Evolutionary conservation across 2,888 invertebrate genomes (phyloP).

Genomic region (Chironomus riparius): DNA sequence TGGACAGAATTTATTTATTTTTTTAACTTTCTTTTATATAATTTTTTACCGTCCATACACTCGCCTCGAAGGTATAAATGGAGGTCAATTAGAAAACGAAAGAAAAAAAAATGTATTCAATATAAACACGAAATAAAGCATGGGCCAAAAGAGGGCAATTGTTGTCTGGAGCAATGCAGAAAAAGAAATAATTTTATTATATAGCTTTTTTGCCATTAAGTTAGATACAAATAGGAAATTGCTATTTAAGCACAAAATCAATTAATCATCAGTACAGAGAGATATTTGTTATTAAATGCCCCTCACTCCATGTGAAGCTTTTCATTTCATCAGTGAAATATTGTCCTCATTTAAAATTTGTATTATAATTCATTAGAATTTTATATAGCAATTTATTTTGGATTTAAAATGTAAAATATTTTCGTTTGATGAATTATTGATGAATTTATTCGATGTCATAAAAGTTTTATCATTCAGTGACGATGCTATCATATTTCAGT

Average conservation of each 20-base stretch:
- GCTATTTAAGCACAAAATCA: not conserved
- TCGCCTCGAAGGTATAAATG: not conserved
- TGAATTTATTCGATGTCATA: too few species aligned
- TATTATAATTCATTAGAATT: too few species aligned
- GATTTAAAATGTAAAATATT: too few species aligned
- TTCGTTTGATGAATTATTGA: too few species aligned
- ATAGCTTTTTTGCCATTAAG: not conserved
- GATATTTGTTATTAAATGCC: too few species aligned
- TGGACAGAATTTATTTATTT: not conserved
- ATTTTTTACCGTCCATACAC: too few species aligned
- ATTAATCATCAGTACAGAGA: not conserved
- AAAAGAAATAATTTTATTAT: not conserved
- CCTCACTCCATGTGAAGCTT: too few species aligned
- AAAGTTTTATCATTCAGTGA: too few species aligned
- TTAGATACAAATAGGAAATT: conserved; percentile 2
- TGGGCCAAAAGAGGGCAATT: not conserved
- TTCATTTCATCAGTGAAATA: too few species aligned
- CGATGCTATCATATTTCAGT: not conserved
- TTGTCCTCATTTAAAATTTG: too few species aligned
- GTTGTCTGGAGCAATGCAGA: not conserved
- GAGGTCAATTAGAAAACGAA: not conserved
- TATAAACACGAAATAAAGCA: not conserved
- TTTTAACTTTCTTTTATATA: not conserved
- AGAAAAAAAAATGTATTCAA: not conserved
- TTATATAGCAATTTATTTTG: too few species aligned